Conservation (phyloP, 2,888 invertebrate species). For the Allophyes oxyacanthae region DNA sequence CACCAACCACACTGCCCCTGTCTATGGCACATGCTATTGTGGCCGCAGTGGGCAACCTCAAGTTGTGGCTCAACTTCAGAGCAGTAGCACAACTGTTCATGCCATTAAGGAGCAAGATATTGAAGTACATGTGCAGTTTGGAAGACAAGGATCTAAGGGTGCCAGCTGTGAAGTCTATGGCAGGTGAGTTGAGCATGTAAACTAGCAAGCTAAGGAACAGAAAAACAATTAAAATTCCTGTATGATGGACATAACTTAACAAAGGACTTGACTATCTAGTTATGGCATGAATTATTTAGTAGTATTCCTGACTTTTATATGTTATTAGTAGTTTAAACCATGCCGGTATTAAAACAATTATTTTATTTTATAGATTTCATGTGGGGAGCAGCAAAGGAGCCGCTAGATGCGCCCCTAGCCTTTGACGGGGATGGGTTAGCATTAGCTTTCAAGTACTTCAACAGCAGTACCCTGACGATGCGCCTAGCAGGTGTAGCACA, state of each 20-base stretch:
- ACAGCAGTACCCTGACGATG: conserved; percentile 98
- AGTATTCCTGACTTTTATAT: too few species aligned
- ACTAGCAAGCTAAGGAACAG: not conserved
- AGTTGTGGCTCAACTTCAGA: conserved; percentile 97
- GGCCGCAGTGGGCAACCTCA: conserved; percentile 96
- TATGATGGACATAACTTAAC: too few species aligned
- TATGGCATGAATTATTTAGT: too few species aligned
- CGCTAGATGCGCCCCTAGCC: conserved; percentile 94
- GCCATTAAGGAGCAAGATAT: conserved; percentile 95
- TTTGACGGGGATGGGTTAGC: conserved; percentile 97
- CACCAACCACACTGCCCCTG: conserved; percentile 93
- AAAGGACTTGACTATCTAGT: too few species aligned
- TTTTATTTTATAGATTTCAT: conserved; percentile 92
- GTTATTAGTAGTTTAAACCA: too few species aligned
- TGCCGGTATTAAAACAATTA: too few species aligned
- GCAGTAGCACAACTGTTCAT: conserved; percentile 96
- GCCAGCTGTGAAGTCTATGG: conserved; percentile 97
- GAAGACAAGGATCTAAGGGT: conserved; percentile 97
- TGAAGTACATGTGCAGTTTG: conserved; percentile 97
- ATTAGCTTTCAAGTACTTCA: conserved; percentile 98
- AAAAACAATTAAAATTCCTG: too few species aligned
- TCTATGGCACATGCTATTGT: conserved; percentile 97
- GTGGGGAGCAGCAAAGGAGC: conserved; percentile 98
- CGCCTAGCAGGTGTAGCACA: conserved; percentile 97
- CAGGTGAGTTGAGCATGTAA: conserved; percentile 88